A percentile compares a stretch with the other conserved stretches of the same genome.
phyloP scores from a whole-genome alignment of 2,113 vertebrate genomes.

The Dermatemys mawii region DNA sequence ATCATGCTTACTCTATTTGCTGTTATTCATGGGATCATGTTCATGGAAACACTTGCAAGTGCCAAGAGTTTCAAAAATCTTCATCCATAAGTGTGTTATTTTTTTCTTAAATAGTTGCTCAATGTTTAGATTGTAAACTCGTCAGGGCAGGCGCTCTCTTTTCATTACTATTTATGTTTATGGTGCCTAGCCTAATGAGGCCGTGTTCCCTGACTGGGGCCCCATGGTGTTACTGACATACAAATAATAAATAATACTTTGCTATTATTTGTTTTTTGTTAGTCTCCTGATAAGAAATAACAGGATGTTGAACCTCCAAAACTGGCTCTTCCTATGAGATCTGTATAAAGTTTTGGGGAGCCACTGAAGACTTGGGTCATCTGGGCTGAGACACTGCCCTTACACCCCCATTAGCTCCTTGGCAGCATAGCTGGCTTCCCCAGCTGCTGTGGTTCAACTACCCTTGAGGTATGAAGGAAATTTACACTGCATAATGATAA shows the following conservation, averaged over 20 bases:
- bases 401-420: background rate
- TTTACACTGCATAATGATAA: background rate
- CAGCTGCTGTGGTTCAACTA: background rate
- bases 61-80: background rate
- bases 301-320: background rate
- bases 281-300: background rate
- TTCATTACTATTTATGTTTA: background rate
- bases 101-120: background rate
- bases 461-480: background rate
- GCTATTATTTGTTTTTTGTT: background rate
- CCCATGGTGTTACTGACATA: too few species aligned
- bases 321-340: background rate
- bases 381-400: background rate
- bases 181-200: background rate
- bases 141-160: background rate
- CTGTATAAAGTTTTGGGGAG: background rate
- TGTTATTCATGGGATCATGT: fast-evolving
- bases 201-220: background rate
- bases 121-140: background rate
- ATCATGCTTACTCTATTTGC: background rate
- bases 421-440: background rate
- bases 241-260: background rate
- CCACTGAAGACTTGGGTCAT: background rate
- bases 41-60: background rate
- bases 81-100: background rate